A percentile compares a stretch with the other conserved stretches of the same genome.
These are phyloP conservation scores for Sipunculus nudus DNA, from an alignment of 2,888 invertebrate genomes.

Conservation along the genomic window DNA sequence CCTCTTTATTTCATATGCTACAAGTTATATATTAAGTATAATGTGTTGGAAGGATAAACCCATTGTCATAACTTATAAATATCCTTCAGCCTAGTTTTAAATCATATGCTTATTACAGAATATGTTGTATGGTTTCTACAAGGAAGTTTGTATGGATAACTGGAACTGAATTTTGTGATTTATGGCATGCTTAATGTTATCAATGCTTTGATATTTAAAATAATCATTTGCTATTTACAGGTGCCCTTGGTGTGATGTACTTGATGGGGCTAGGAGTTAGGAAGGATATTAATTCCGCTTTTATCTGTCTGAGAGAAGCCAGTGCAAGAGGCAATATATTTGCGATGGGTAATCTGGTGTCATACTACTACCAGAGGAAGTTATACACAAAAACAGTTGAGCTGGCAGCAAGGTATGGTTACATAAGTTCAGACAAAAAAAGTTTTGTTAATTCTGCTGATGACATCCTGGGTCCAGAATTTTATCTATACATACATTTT, in stretches of 20 bases:
- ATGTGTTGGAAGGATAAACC: too few relatives aligned
- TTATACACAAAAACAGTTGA: slow-evolving; percentile 65
- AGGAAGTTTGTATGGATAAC: too few relatives aligned
- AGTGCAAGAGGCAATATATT: slow-evolving; percentile 65
- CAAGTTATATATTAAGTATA: too few relatives aligned
- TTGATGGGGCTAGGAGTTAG: slow-evolving; percentile 60
- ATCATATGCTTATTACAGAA: too few relatives aligned
- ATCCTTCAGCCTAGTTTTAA: too few relatives aligned
- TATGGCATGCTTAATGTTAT: too few relatives aligned
- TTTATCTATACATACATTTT: background rate
- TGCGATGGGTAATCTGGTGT: slow-evolving; percentile 65
- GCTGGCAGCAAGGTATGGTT: slow-evolving; percentile 60
- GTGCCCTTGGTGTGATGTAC: slow-evolving; percentile 66
- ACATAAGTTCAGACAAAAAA: too few relatives aligned
- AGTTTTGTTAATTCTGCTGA: background rate
- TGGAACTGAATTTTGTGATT: too few relatives aligned
- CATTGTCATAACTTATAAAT: too few relatives aligned
- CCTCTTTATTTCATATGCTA: too few relatives aligned
- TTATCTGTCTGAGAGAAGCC: slow-evolving; percentile 61
- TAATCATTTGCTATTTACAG: slow-evolving; percentile 39
- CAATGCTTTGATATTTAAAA: background rate
- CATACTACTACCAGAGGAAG: slow-evolving; percentile 63
- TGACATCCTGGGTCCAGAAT: background rate
- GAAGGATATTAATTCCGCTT: slow-evolving; percentile 54
- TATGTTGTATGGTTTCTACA: too few relatives aligned